Evolutionary conservation across 2,888 invertebrate species (phyloP), one percentile per base, ranked within the genome.

Genomic region (Hydropsyche betteni): DNA sequence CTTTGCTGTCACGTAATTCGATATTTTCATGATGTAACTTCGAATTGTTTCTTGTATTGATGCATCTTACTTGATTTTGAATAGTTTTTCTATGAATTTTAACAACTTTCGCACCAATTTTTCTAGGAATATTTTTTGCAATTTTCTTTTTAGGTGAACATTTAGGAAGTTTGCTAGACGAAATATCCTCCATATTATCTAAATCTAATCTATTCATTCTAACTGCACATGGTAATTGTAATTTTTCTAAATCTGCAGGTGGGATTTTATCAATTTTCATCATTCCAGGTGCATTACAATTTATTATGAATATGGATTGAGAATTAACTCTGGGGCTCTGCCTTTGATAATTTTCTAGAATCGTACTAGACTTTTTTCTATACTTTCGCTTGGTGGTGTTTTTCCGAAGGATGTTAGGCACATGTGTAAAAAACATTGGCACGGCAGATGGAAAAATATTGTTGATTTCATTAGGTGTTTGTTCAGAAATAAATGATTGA

Each of bases 231-330:
- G 58, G 44, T 52, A 44, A 73, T 55, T 73, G 68, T 12, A 76
- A 68, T 34, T 76, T 76, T 24, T 72, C 50, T 68, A 36, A 14
- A 73, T 76, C 76, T 0, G 55, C 16, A 4, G 52, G n/a, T 8
- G 68, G 38, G 7, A 76, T 73, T 50, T 73, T 68, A 14, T 34
- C 16, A 34, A 64, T 74, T 76, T 73, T 74, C 16, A 76, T 76
- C 1, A 76, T 64, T 8, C 14, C 69, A 5, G 74, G 36, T 4
- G 38, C 24, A 51, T 74, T 53, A 8, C 64, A 14, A 2, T 64
- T 24, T 16, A 74, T 33, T 64, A 76, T 52, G 14, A 73, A 14
- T 16, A 72, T 5, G 2, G 36, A 58, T 24, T 72, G 8, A 7
- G 36, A 64, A 10, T 10, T 55, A n/a, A 16, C n/a, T 24, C 24